Percentiles rank a stretch among this genome's conserved stretches.
Evolutionary conservation across 2,888 invertebrate species (phyloP).

Genomic region (Vesta saturnalis): DNA sequence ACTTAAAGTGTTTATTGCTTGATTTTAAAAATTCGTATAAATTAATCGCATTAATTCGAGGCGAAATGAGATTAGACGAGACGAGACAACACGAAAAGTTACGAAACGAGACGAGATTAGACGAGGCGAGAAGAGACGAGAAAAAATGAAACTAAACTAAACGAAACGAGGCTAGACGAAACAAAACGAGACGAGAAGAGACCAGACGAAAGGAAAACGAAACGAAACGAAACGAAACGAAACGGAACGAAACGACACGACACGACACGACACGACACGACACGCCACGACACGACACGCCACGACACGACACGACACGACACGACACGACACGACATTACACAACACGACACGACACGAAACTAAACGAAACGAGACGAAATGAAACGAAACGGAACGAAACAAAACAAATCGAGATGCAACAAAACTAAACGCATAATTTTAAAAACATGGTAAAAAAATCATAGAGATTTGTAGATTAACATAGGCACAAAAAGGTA

Average conservation of each 20-base stretch:
- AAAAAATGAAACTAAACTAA: background rate
- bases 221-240: background rate
- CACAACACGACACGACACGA: no score
- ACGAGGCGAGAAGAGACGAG: slow-evolving; percentile 4
- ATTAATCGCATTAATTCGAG: no score
- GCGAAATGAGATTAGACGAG: no score
- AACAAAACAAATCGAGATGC: no score
- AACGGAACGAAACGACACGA: background rate
- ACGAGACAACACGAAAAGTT: background rate
- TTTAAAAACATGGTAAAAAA: no score
- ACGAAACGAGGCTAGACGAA: background rate
- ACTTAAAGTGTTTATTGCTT: no score
- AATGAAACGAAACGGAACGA: background rate
- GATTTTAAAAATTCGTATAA: no score
- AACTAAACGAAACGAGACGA: background rate
- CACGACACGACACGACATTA: background rate
- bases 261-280: no score
- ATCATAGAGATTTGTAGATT: no score
- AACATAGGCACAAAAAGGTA: no score
- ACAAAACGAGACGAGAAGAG: slow-evolving; percentile 1
- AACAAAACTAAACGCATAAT: no score
- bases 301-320: background rate
- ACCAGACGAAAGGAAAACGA: background rate
- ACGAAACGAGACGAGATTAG: background rate
- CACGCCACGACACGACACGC: no score